Evolutionary conservation across 1,140 invertebrate genomes (phyloP).

Genomic region (Littorina saxatilis): DNA sequence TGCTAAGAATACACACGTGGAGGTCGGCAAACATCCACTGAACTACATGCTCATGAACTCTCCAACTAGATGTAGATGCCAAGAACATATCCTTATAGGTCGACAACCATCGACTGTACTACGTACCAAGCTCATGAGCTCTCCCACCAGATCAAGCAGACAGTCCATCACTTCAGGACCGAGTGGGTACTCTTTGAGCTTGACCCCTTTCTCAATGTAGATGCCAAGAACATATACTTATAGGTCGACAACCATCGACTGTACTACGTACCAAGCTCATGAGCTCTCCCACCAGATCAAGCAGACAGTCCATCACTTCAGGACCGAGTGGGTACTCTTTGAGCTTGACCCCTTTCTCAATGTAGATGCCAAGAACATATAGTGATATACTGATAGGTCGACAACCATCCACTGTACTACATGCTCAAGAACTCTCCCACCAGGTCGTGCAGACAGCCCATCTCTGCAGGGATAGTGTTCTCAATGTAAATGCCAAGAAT

Average conservation of each 20-base stretch:
- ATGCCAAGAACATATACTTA: conserved; percentile 52
- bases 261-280: not conserved
- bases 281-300: not conserved
- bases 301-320: not conserved
- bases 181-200: not conserved
- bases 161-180: no score
- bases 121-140: conserved; percentile 1
- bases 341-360: no score
- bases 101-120: no score
- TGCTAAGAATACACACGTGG: no score
- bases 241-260: conserved; percentile 41
- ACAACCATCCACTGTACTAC: not conserved
- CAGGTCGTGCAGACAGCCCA: not conserved
- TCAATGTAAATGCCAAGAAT: no score
- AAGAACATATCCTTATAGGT: no score
- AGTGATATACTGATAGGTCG: not conserved
- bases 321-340: no score
- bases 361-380: not conserved
- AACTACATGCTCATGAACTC: no score
- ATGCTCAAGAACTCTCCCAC: not conserved
- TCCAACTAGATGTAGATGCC: no score
- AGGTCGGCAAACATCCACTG: no score
- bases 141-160: not conserved
- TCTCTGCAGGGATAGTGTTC: no score
- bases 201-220: conserved; percentile 27